Evolutionary conservation across 2,888 invertebrate species (phyloP).

Genomic region (Gastracanthus pulcherrimus): DNA sequence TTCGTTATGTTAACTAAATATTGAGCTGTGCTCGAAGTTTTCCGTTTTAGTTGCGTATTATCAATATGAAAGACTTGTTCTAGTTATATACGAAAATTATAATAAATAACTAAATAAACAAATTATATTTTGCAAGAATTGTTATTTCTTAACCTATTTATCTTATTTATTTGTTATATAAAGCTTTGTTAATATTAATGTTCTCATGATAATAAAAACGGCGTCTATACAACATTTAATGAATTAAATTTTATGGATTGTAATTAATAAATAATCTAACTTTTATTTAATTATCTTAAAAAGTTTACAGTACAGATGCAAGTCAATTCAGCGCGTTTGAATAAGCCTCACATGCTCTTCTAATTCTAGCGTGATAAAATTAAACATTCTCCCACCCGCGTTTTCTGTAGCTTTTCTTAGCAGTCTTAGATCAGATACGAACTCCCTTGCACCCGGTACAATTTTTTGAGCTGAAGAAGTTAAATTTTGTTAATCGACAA

Average conservation of each 20-base stretch:
- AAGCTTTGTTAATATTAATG: too few species aligned
- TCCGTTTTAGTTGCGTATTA: constrained; percentile 40
- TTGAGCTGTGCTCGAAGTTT: constrained; percentile 53
- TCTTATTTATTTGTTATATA: background rate
- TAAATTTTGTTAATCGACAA: background rate
- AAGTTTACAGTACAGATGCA: background rate
- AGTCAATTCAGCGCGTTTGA: constrained; percentile 12
- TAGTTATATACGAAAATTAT: constrained; percentile 29
- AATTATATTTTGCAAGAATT: constrained; percentile 19
- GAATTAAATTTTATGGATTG: too few species aligned
- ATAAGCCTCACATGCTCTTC: constrained; percentile 18
- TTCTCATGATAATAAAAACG: too few species aligned
- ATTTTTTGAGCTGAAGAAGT: constrained; percentile 16
- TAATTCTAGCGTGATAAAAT: constrained; percentile 54
- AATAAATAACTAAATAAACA: constrained; percentile 35
- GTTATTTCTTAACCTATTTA: background rate
- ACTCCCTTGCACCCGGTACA: constrained; percentile 23
- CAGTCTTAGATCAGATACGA: constrained; percentile 11
- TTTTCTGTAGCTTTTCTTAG: constrained; percentile 30
- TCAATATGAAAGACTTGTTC: constrained; percentile 43
- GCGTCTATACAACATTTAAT: too few species aligned
- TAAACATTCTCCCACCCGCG: constrained; percentile 40
- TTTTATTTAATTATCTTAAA: background rate
- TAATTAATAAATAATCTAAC: too few species aligned
- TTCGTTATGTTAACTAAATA: constrained; percentile 22